Conservation (phyloP, 92 coral and sea anemone genomes). For the Siderastrea siderea region DNA sequence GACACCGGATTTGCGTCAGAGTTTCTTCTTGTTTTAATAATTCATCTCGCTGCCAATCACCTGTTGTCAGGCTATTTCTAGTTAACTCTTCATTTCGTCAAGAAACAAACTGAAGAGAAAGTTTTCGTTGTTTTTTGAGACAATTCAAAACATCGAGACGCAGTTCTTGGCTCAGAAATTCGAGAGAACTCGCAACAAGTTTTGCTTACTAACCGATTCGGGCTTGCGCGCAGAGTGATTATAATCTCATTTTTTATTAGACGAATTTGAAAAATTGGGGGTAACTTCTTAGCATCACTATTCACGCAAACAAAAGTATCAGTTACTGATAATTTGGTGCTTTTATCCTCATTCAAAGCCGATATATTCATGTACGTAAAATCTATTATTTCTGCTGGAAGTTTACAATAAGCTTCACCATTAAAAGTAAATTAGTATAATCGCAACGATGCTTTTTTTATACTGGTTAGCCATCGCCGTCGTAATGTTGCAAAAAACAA, state of each 20-base stretch:
- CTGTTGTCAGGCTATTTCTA: background rate
- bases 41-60: constrained; percentile 16
- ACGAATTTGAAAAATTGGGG: background rate
- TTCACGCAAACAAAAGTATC: background rate
- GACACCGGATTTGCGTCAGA: constrained; percentile 30
- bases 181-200: no score
- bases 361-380: background rate
- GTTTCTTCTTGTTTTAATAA: constrained; percentile 7
- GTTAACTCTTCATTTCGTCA: background rate
- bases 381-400: background rate
- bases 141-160: background rate
- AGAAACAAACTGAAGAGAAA: background rate
- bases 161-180: background rate
- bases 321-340: background rate
- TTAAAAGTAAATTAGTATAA: background rate
- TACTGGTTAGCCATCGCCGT: background rate
- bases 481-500: background rate
- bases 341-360: background rate
- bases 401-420: background rate
- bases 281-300: background rate
- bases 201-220: no score
- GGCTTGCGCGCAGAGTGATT: no score
- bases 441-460: background rate
- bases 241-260: background rate
- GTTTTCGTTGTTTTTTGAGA: background rate